Evolutionary conservation across 2,888 invertebrate genomes (phyloP).

Genomic region (Halictus ligatus): DNA sequence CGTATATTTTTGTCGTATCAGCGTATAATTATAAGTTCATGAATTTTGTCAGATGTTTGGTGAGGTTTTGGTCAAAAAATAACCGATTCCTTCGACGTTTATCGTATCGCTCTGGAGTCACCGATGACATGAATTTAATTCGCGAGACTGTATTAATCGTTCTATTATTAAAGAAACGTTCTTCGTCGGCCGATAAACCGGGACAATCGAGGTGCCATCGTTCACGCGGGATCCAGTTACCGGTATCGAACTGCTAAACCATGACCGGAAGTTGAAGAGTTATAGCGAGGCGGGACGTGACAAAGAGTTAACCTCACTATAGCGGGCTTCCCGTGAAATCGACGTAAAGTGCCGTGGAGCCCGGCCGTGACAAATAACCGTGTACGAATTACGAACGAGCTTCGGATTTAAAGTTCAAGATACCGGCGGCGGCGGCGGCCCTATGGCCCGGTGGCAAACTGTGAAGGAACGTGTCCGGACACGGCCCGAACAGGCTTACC

Average conservation of each 20-base stretch:
- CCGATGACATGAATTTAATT: no score
- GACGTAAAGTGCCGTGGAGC: not conserved
- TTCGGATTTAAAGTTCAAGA: conserved; percentile 26
- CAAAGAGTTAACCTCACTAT: not conserved
- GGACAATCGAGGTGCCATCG: not conserved
- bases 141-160: no score
- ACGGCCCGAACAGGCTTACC: conserved; percentile 22
- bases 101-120: no score
- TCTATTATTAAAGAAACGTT: not conserved
- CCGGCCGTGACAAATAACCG: conserved; percentile 22
- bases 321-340: not conserved
- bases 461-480: conserved; percentile 21
- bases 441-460: not conserved
- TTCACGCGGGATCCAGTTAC: not conserved
- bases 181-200: not conserved
- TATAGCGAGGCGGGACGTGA: not conserved
- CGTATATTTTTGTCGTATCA: no score
- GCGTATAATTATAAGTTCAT: no score
- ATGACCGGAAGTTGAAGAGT: conserved; percentile 19
- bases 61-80: no score
- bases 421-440: not conserved
- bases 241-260: not conserved
- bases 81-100: no score
- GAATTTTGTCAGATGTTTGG: no score
- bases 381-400: conserved; percentile 29